A percentile compares a stretch with the other conserved stretches of the same genome.
These are phyloP conservation scores for Hypselothyrea guttata DNA, from an alignment of 2,888 invertebrate species.

Conservation along the genomic window DNA sequence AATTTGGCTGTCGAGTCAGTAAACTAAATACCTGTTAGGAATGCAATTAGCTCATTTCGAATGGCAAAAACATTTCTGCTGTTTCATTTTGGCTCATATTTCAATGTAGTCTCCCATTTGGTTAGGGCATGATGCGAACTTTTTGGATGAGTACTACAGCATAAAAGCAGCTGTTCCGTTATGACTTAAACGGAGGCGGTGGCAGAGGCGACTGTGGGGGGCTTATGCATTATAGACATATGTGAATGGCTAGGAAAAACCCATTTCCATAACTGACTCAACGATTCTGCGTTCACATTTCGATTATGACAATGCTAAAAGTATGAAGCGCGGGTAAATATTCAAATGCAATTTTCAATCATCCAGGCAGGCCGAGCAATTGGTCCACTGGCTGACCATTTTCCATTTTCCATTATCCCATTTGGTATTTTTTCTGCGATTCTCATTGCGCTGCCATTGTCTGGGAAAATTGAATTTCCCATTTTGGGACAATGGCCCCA, in stretches of 20 bases:
- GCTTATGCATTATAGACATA: constrained; percentile 67
- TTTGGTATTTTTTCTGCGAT: not conserved
- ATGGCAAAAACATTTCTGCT: constrained; percentile 9
- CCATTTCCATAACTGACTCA: constrained; percentile 37
- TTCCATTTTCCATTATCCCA: constrained; percentile 7
- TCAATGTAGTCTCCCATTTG: constrained; percentile 1
- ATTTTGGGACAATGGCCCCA: constrained; percentile 31
- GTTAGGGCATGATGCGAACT: constrained; percentile 48
- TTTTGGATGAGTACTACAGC: constrained; percentile 40
- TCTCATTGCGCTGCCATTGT: constrained; percentile 39
- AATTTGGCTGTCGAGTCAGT: constrained; percentile 11
- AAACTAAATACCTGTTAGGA: not conserved
- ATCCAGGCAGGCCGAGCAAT: constrained; percentile 17
- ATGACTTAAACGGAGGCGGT: constrained; percentile 22
- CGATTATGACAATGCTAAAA: constrained; percentile 74
- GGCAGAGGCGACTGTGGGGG: not conserved
- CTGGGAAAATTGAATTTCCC: constrained; percentile 64
- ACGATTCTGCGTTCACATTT: constrained; percentile 39
- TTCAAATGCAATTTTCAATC: constrained; percentile 62
- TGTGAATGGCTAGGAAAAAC: constrained; percentile 21
- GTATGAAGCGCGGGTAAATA: constrained; percentile 44
- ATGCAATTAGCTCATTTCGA: not conserved
- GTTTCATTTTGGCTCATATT: constrained; percentile 32
- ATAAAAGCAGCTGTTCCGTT: constrained; percentile 68
- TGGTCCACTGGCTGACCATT: constrained; percentile 35